Evolutionary conservation across 2,113 vertebrate species (phyloP).

Genomic region (Machaerirhynchus nigripectus): DNA sequence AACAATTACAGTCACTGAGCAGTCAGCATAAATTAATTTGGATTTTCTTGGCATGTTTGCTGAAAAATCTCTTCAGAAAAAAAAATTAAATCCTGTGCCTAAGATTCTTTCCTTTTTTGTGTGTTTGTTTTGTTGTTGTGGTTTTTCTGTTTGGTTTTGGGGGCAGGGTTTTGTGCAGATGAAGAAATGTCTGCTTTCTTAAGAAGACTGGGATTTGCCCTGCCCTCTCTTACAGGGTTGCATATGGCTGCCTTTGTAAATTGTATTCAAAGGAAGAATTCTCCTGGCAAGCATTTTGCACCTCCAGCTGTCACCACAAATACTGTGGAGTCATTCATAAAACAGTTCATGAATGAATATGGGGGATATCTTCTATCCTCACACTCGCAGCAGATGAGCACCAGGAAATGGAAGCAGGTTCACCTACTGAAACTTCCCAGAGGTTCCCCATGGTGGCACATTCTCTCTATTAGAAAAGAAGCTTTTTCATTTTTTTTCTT

Average conservation of each 20-base stretch:
- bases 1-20: neutral
- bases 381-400: neutral
- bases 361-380: neutral
- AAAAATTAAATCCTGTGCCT: neutral
- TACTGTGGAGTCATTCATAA: slow-evolving; percentile 12
- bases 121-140: neutral
- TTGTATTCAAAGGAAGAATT: slow-evolving; percentile 7
- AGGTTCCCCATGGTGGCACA: neutral
- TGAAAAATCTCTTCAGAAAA: neutral
- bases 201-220: neutral
- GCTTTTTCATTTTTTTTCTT: no score
- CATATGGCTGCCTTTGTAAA: slow-evolving; percentile 2
- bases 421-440: neutral
- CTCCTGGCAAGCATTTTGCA: neutral
- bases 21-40: neutral
- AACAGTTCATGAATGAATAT: neutral
- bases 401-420: neutral
- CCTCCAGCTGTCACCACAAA: slow-evolving; percentile 16
- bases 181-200: neutral
- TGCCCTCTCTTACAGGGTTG: neutral
- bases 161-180: neutral
- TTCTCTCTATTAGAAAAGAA: neutral
- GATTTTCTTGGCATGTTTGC: neutral
- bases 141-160: neutral
- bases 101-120: neutral